These are phyloP conservation scores for Hippoglossus hippoglossus DNA, from an alignment of 2,797 vertebrate species.

Conservation along the genomic window DNA sequence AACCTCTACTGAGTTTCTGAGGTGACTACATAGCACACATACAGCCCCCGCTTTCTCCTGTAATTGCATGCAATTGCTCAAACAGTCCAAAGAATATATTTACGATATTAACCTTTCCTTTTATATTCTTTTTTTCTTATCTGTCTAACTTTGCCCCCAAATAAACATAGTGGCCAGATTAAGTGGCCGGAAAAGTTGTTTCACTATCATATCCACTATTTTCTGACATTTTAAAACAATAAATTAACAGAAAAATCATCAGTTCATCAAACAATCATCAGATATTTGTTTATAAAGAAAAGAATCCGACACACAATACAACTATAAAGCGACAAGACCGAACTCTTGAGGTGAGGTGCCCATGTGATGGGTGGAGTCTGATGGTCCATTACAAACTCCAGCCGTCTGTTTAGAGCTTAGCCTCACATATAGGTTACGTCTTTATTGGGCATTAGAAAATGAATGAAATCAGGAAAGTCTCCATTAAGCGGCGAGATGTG, in stretches of 20 bases:
- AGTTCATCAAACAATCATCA: no score
- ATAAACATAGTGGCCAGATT: no score
- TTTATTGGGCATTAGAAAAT: slow-evolving; percentile 66
- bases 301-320: no score
- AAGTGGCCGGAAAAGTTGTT: no score
- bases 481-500: slow-evolving; percentile 77
- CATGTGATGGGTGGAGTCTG: slow-evolving; percentile 4
- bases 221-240: no score
- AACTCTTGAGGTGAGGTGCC: neutral
- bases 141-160: no score
- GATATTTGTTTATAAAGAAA: no score
- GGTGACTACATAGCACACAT: no score
- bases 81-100: neutral
- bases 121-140: neutral
- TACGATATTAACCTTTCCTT: neutral
- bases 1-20: no score
- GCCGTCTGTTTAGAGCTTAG: slow-evolving; percentile 12
- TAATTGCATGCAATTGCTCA: no score
- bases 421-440: slow-evolving; percentile 41
- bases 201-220: no score
- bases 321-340: neutral
- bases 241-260: neutral
- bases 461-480: slow-evolving; percentile 68
- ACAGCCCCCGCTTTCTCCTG: no score
- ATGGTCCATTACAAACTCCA: slow-evolving; percentile 20